phyloP scores from a whole-genome alignment of 2,888 invertebrate species.

The Sisyra nigra region DNA sequence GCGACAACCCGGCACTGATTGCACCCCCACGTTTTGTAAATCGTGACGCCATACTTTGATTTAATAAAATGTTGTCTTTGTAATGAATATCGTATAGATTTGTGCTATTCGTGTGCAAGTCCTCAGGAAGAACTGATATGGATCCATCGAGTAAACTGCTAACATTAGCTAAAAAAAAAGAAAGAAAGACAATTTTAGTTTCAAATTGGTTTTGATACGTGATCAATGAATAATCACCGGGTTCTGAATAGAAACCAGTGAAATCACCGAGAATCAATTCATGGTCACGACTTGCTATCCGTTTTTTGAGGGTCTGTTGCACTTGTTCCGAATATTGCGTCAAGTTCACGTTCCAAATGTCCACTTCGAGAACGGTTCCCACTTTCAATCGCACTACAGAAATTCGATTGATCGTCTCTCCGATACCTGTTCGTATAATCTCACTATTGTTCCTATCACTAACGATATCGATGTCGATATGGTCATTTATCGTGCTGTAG shows the following conservation, averaged over 20 bases:
- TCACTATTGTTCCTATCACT: neutral
- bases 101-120: constrained; percentile 3
- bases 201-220: neutral
- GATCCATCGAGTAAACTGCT: neutral
- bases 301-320: too few species aligned
- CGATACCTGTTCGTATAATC: too few species aligned
- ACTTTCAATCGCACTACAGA: too few species aligned
- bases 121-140: constrained; percentile 2
- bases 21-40: constrained; percentile 40
- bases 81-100: neutral
- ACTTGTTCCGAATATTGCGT: too few species aligned
- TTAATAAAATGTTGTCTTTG: constrained; percentile 18
- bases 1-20: constrained; percentile 53
- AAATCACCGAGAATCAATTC: constrained; percentile 23
- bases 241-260: constrained; percentile 14
- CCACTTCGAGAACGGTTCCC: too few species aligned
- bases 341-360: too few species aligned
- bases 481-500: constrained; percentile 26
- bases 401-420: too few species aligned
- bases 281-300: neutral
- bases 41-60: constrained; percentile 17
- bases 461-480: constrained; percentile 9
- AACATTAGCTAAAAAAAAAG: neutral
- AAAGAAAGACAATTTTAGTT: too few species aligned
- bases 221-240: neutral